Percentiles rank a stretch among this genome's conserved stretches.
Conservation (phyloP, 64 coral and sea anemone genomes). For the Stichodactyla helianthus region DNA sequence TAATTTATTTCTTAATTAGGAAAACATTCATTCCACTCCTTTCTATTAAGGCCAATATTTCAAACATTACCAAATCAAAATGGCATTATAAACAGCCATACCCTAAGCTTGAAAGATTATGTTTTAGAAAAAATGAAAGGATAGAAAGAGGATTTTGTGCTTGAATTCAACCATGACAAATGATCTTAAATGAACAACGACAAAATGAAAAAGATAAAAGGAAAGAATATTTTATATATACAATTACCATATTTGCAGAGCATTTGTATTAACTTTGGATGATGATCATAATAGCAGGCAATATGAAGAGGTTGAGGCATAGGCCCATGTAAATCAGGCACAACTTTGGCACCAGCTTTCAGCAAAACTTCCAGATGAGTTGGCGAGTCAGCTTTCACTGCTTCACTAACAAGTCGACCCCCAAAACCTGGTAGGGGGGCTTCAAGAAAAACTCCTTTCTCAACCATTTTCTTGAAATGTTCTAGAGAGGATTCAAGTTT, state of each 20-base stretch:
- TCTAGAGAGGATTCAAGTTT: constrained; percentile 22
- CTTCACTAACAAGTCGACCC: constrained; percentile 50
- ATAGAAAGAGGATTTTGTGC: too few relatives aligned
- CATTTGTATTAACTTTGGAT: constrained; percentile 61
- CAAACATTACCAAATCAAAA: too few relatives aligned
- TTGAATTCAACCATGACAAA: too few relatives aligned
- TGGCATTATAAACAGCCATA: too few relatives aligned
- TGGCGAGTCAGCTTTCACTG: constrained; percentile 39
- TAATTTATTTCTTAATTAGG: too few relatives aligned
- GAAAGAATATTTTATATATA: not conserved
- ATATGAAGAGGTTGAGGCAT: constrained; percentile 80
- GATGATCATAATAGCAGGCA: constrained; percentile 72
- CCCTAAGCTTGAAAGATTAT: too few relatives aligned
- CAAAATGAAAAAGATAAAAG: too few relatives aligned
- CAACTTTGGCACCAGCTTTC: constrained; percentile 66
- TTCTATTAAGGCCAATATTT: too few relatives aligned
- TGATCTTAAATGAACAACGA: too few relatives aligned
- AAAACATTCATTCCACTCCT: too few relatives aligned
- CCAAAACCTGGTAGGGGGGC: constrained; percentile 22
- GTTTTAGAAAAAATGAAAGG: too few relatives aligned
- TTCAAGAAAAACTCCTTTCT: constrained; percentile 64
- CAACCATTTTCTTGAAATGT: constrained; percentile 41
- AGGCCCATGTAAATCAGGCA: not conserved
- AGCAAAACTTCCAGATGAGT: constrained; percentile 49
- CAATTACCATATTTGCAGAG: constrained; percentile 69